Conservation (phyloP, 2,888 invertebrate genomes). For the Drosophila lutescens region DNA sequence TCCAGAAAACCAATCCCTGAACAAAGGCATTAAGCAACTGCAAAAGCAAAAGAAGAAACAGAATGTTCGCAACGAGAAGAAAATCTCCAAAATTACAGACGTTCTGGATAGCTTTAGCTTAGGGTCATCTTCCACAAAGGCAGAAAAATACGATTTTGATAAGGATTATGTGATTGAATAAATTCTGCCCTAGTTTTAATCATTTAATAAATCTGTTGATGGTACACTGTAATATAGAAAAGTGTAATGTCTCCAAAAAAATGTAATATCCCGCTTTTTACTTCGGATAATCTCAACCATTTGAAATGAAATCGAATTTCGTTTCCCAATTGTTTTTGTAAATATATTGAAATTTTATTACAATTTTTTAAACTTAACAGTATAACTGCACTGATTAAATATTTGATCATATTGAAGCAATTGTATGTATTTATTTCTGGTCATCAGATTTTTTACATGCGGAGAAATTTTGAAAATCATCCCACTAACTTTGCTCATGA, state of each 20-base stretch:
- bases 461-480: slow-evolving; percentile 58
- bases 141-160: slow-evolving; percentile 83
- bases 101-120: slow-evolving; percentile 86
- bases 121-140: slow-evolving; percentile 49
- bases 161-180: slow-evolving; percentile 81
- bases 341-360: slow-evolving; percentile 76
- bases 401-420: slow-evolving; percentile 65
- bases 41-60: slow-evolving; percentile 87
- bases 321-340: slow-evolving; percentile 39
- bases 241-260: slow-evolving; percentile 19
- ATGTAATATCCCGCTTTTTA: neutral
- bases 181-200: slow-evolving; percentile 46
- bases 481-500: slow-evolving; percentile 50
- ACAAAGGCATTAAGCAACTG: slow-evolving; percentile 86
- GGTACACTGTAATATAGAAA: slow-evolving; percentile 23
- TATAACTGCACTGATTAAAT: slow-evolving; percentile 71
- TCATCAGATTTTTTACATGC: slow-evolving; percentile 18
- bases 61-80: slow-evolving; percentile 86
- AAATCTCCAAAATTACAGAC: slow-evolving; percentile 87
- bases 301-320: neutral
- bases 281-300: neutral
- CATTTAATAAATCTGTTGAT: slow-evolving; percentile 22
- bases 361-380: slow-evolving; percentile 77
- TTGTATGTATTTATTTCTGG: slow-evolving; percentile 26
- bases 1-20: slow-evolving; percentile 85